These are phyloP conservation scores for Orthosia gothica DNA, from an alignment of 2,888 invertebrate species.

Conservation along the genomic window DNA sequence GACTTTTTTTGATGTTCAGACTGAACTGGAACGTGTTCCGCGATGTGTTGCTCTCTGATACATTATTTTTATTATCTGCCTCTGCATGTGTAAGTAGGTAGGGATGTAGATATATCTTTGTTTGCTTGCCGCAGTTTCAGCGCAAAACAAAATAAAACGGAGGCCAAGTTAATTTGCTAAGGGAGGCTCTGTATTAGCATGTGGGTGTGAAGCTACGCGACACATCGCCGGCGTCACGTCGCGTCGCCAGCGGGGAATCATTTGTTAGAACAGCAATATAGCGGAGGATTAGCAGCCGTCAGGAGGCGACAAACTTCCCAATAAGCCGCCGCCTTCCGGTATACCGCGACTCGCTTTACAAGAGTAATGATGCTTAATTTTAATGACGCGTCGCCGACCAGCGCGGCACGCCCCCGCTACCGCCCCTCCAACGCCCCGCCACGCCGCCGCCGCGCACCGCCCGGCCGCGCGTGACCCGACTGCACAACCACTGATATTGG, in stretches of 20 bases:
- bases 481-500: constrained; percentile 86
- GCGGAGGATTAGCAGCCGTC: constrained; percentile 86
- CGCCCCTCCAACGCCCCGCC: constrained; percentile 74
- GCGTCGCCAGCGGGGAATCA: constrained; percentile 76
- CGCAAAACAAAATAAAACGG: constrained; percentile 35
- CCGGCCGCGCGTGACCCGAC: constrained; percentile 85
- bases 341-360: constrained; percentile 86
- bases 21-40: constrained; percentile 70
- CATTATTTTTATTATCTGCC: constrained; percentile 48
- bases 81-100: not conserved
- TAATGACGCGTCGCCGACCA: constrained; percentile 89
- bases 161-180: constrained; percentile 53
- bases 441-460: constrained; percentile 70
- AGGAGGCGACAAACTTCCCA: constrained; percentile 86
- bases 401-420: constrained; percentile 72
- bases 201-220: constrained; percentile 57
- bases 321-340: constrained; percentile 85
- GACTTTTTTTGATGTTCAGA: constrained; percentile 77
- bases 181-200: constrained; percentile 60
- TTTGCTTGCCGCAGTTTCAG: constrained; percentile 9
- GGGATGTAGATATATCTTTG: not conserved
- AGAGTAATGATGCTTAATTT: constrained; percentile 91
- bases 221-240: constrained; percentile 70
- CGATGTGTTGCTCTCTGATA: constrained; percentile 58
- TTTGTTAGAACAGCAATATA: constrained; percentile 88